These are phyloP conservation scores for Dromococcyx pavoninus DNA, from an alignment of 2,797 vertebrate genomes.

Conservation along the genomic window DNA sequence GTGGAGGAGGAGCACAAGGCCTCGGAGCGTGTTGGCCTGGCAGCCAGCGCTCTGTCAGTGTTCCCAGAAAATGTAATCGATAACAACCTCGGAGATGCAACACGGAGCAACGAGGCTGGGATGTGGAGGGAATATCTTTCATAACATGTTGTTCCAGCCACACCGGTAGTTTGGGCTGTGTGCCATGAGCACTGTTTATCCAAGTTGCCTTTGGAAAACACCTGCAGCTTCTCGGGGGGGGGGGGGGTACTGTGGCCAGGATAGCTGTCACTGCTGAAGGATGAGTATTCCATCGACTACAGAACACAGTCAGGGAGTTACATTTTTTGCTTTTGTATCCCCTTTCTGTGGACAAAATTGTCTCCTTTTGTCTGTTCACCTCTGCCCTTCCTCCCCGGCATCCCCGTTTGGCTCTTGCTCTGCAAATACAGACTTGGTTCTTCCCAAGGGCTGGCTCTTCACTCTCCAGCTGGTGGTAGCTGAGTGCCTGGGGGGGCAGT, in stretches of 20 bases:
- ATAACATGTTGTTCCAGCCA: neutral
- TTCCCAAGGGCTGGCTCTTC: accelerated
- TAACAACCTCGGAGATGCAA: neutral
- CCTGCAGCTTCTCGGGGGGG: neutral
- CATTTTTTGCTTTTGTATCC: neutral
- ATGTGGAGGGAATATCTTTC: neutral
- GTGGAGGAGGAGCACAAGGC: neutral
- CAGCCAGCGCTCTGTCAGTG: neutral
- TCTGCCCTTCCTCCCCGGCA: neutral
- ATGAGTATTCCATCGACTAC: neutral
- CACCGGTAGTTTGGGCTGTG: neutral
- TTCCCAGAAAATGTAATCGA: neutral
- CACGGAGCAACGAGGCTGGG: neutral
- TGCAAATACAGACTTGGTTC: neutral
- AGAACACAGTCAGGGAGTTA: neutral
- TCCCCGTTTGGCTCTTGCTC: accelerated
- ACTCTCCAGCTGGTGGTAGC: neutral
- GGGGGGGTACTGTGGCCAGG: neutral
- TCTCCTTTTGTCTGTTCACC: neutral
- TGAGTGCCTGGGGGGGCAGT: neutral
- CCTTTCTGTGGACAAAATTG: neutral
- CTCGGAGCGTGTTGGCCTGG: slow-evolving; percentile 20
- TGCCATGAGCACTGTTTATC: accelerated
- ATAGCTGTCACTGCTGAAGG: neutral
- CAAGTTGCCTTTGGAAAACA: neutral